phyloP scores from a whole-genome alignment of 2,797 vertebrate species.

The Babyrousa celebensis region DNA sequence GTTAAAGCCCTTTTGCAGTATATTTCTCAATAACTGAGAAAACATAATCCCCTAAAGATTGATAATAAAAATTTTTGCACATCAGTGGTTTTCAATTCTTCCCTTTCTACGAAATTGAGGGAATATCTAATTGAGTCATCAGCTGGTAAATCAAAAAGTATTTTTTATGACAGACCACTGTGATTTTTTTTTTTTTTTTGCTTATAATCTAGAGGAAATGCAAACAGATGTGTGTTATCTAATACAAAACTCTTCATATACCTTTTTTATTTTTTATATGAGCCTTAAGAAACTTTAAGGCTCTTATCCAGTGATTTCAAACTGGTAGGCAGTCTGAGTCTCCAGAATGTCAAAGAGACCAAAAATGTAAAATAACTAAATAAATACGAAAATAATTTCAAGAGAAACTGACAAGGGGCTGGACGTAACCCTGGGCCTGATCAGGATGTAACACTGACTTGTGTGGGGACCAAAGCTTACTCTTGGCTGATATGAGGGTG shows the following conservation, averaged over 20 bases:
- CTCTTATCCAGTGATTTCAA: not conserved
- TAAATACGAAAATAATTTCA: not conserved
- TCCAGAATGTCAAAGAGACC: not conserved
- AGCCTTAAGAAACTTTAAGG: not conserved
- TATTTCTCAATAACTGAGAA: conserved; percentile 14
- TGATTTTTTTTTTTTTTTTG: not conserved
- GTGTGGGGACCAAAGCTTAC: not conserved
- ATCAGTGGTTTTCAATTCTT: not conserved
- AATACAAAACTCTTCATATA: not conserved
- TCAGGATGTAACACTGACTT: not conserved
- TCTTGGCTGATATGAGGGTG: not conserved
- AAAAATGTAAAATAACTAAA: conserved; percentile 19
- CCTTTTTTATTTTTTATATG: not conserved
- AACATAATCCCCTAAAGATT: not conserved
- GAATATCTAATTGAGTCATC: not conserved
- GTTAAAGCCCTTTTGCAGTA: not conserved
- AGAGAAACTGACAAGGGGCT: not conserved
- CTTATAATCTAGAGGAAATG: not conserved
- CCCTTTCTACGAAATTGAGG: conserved; percentile 20
- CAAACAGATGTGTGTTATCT: not conserved
- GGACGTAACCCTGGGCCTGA: too few relatives aligned
- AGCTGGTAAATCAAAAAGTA: conserved; percentile 9
- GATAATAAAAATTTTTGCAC: not conserved
- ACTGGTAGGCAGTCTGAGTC: not conserved
- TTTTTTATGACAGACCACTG: not conserved